Percentiles rank a stretch among this genome's conserved stretches.
These are phyloP conservation scores for Hydrozoanthus tunicans DNA, from an alignment of 64 coral and sea anemone genomes.

Conservation along the genomic window DNA sequence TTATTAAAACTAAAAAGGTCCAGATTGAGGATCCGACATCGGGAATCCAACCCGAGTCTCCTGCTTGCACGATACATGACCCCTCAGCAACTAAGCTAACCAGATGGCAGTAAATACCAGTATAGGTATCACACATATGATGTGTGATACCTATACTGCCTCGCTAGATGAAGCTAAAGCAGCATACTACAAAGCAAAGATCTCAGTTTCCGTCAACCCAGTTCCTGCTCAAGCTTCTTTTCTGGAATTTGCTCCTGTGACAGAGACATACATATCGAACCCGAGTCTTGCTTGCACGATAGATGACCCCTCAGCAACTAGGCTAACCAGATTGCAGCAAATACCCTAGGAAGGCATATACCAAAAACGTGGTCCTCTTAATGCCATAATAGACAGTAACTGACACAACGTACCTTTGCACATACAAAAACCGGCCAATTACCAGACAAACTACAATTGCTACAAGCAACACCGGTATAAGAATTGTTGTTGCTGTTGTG, in stretches of 20 bases:
- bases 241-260: too few relatives aligned
- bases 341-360: background rate
- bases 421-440: background rate
- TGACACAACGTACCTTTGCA: background rate
- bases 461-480: conserved; percentile 25
- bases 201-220: background rate
- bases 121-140: background rate
- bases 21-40: too few relatives aligned
- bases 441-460: background rate
- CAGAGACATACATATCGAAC: too few relatives aligned
- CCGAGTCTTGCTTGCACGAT: too few relatives aligned
- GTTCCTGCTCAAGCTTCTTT: too few relatives aligned
- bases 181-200: conserved; percentile 50
- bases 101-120: background rate
- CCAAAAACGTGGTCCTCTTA: background rate
- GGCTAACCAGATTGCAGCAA: background rate
- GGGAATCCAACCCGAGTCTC: too few relatives aligned
- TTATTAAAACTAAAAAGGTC: too few relatives aligned
- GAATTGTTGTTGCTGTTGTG: background rate
- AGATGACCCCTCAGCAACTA: too few relatives aligned
- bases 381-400: background rate
- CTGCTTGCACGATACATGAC: too few relatives aligned
- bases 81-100: too few relatives aligned
- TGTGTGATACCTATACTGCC: conserved; percentile 43
- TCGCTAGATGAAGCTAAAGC: conserved; percentile 18